These are phyloP conservation scores for Astyanax mexicanus DNA, from an alignment of 2,797 vertebrate genomes.

Conservation along the genomic window DNA sequence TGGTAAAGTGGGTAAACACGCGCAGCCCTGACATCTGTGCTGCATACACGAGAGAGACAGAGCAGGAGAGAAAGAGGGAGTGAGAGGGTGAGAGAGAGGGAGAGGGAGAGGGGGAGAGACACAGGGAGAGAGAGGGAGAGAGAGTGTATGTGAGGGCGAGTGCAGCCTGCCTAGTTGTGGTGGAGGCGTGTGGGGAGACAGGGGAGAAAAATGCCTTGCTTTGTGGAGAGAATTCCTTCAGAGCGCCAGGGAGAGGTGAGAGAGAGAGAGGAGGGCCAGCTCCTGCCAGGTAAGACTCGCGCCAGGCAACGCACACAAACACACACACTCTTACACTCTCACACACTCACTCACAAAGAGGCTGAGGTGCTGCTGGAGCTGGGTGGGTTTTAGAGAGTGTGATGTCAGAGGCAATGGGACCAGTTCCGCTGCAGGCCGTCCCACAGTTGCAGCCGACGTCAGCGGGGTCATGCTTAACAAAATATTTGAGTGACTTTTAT, in stretches of 20 bases:
- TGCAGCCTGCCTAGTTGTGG: conserved; percentile 74
- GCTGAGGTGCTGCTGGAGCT: conserved; percentile 24
- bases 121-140: conserved; percentile 63
- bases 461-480: not conserved
- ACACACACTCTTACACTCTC: conserved; percentile 3
- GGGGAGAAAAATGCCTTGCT: conserved; percentile 82
- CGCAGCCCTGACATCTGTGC: conserved; percentile 82
- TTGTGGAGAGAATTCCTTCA: conserved; percentile 85
- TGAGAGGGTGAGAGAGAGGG: conserved; percentile 59
- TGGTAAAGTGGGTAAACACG: conserved; percentile 85
- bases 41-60: conserved; percentile 60
- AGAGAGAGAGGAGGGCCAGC: conserved; percentile 78
- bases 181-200: conserved; percentile 75
- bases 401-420: conserved; percentile 64
- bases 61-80: conserved; percentile 60
- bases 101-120: conserved; percentile 62
- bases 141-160: conserved; percentile 62
- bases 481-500: not conserved
- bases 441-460: not conserved
- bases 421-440: conserved; percentile 49
- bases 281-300: conserved; percentile 81
- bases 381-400: conserved; percentile 56
- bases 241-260: conserved; percentile 83
- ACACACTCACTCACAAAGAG: not conserved
- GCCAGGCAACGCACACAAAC: conserved; percentile 44